Percentiles rank a stretch among this genome's conserved stretches.
phyloP scores from a whole-genome alignment of 2,113 vertebrate species.

The Nestor notabilis region DNA sequence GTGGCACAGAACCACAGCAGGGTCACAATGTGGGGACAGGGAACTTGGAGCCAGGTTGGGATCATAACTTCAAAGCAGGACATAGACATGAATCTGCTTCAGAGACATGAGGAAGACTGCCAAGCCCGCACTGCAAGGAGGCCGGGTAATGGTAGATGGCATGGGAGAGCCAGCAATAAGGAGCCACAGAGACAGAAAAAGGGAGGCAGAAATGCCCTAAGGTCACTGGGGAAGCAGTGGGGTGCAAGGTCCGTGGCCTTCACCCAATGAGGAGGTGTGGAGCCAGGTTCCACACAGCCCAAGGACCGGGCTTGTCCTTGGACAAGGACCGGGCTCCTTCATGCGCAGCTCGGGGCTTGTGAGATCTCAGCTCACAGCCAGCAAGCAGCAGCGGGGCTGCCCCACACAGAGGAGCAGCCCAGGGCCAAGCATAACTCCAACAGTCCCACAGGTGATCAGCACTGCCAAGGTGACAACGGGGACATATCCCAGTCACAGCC shows the following conservation, averaged over 20 bases:
- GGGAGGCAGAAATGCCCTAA: background rate
- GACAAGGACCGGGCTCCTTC: background rate
- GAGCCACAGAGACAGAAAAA: background rate
- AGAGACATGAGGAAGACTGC: background rate
- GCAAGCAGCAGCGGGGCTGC: background rate
- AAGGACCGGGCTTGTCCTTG: background rate
- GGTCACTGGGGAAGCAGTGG: background rate
- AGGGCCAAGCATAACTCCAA: background rate
- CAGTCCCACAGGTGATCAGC: fast-evolving
- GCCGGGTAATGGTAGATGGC: background rate
- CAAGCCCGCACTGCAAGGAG: background rate
- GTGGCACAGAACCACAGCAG: background rate
- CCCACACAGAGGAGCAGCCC: background rate
- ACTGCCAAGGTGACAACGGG: fast-evolving
- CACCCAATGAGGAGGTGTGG: fast-evolving
- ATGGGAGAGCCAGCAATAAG: background rate
- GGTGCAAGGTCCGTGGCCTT: background rate
- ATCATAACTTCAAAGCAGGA: background rate
- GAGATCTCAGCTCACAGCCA: background rate
- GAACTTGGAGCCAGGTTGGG: background rate
- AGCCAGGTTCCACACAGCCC: background rate
- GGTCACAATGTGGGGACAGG: background rate
- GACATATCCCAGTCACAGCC: background rate
- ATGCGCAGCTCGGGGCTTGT: fast-evolving
- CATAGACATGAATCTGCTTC: background rate